Evolutionary conservation across 2,113 vertebrate genomes (phyloP).

Genomic region (Sus scrofa): DNA sequence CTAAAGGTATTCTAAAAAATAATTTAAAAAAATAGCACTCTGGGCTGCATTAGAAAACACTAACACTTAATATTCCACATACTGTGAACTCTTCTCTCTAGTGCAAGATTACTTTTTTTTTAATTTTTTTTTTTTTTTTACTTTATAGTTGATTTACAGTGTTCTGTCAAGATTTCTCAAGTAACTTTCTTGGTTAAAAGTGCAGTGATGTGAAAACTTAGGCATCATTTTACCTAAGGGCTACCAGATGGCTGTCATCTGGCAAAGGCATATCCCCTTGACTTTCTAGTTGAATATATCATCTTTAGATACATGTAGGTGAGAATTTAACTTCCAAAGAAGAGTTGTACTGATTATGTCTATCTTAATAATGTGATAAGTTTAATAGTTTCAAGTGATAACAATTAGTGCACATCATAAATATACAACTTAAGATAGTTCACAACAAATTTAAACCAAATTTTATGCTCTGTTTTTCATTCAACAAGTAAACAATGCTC

Average conservation of each 20-base stretch:
- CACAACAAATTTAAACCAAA: slow-evolving; percentile 27
- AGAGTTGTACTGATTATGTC: background rate
- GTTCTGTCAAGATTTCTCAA: background rate
- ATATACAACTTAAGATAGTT: background rate
- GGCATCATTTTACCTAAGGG: background rate
- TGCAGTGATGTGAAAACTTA: background rate
- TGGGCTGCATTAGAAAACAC: background rate
- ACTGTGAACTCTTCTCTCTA: background rate
- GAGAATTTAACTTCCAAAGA: background rate
- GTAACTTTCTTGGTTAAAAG: slow-evolving; percentile 7
- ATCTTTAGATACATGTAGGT: background rate
- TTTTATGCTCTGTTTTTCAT: background rate
- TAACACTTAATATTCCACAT: background rate
- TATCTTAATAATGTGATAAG: background rate
- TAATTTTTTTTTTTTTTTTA: too few relatives aligned
- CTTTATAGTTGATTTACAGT: too few relatives aligned
- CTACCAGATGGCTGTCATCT: background rate
- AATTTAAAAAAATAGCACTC: background rate
- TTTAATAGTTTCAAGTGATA: background rate
- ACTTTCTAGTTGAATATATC: background rate
- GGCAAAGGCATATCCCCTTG: background rate
- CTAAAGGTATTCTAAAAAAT: background rate
- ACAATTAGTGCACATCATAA: background rate
- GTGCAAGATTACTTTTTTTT: too few relatives aligned
- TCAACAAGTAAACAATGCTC: background rate